Conservation (phyloP, 2,113 vertebrate genomes). For the Arizona elegans region DNA sequence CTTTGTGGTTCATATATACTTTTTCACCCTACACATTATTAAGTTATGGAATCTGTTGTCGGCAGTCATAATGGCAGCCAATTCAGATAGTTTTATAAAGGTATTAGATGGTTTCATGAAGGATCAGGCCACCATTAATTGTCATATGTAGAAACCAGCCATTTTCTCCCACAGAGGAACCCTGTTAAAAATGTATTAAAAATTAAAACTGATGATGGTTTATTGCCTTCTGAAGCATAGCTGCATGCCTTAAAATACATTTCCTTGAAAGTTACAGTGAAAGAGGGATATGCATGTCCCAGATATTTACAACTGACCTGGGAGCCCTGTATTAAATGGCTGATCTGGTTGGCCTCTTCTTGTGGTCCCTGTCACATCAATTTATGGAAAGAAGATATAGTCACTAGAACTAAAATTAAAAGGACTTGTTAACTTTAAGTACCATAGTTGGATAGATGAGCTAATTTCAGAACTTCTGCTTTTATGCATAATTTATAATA, state of each 20-base stretch:
- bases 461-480: background rate
- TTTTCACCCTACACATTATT: background rate
- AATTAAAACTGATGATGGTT: background rate
- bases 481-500: background rate
- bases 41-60: background rate
- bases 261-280: background rate
- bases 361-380: background rate
- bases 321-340: background rate
- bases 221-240: background rate
- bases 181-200: background rate
- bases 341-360: background rate
- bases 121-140: background rate
- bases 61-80: background rate
- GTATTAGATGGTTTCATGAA: background rate
- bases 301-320: background rate
- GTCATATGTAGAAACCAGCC: background rate
- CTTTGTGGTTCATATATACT: background rate
- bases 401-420: background rate
- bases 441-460: background rate
- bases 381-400: background rate
- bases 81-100: background rate
- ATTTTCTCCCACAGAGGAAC: background rate
- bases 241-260: background rate
- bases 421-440: background rate
- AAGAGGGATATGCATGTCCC: background rate